Percentiles rank a stretch among this genome's conserved stretches.
Evolutionary conservation across 2,888 invertebrate genomes (phyloP).

Genomic region (Anthoptus insignis): DNA sequence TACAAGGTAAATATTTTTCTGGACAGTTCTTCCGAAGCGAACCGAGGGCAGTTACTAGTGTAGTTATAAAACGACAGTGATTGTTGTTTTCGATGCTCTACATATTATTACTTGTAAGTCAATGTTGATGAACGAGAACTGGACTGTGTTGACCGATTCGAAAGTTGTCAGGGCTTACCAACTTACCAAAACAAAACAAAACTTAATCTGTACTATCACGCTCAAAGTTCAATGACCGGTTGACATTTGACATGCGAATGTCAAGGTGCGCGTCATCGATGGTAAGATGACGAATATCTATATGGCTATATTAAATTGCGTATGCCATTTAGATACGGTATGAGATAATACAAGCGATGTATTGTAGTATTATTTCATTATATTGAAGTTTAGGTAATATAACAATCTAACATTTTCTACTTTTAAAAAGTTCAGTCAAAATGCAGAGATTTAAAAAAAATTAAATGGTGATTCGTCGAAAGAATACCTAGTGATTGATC

Average conservation of each 20-base stretch:
- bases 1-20: no score
- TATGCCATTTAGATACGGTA: no score
- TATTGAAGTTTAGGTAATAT: no score
- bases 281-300: slow-evolving; percentile 36
- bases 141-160: slow-evolving; percentile 37
- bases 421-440: no score
- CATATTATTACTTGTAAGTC: slow-evolving; percentile 17
- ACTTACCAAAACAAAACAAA: slow-evolving; percentile 50
- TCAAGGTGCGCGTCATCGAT: slow-evolving; percentile 75
- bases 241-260: slow-evolving; percentile 86
- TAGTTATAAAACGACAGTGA: slow-evolving; percentile 14
- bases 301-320: slow-evolving; percentile 15
- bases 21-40: no score
- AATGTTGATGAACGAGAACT: slow-evolving; percentile 33
- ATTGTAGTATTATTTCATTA: no score
- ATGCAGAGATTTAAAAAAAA: no score
- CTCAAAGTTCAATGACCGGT: slow-evolving; percentile 68
- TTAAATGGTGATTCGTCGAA: no score
- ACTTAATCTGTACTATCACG: slow-evolving; percentile 66
- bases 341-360: no score
- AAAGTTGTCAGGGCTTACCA: slow-evolving; percentile 48
- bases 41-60: no score
- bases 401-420: no score
- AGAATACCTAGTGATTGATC: no score
- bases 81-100: slow-evolving; percentile 27